Base-by-base conservation (phyloP, 2,888 invertebrate species). In the Lithophane socia region DNA sequence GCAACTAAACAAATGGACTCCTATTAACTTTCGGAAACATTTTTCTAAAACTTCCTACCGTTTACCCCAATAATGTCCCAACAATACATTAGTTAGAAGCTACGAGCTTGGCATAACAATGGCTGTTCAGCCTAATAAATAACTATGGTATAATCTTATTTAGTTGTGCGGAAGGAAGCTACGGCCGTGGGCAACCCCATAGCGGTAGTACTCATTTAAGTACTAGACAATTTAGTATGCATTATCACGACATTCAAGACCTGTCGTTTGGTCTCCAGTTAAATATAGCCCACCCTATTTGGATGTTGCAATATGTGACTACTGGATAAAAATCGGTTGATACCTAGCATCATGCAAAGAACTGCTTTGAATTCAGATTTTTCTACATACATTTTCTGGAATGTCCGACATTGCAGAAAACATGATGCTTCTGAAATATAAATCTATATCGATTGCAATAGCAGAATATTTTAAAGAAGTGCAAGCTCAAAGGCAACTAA, bases 131-230 rank as follows among this genome's bases (percentile, higher is more conserved):
- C 76, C 75, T 74, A 79, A 85, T 87, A 75, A 72, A 78, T 80
- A 52, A 64, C 65, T 65, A 78, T 66, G 73, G 58, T 74, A 64
- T 68, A 78, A 80, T 86, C 84, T 71, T 80, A 79, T 80, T 84
- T 82, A 82, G 82, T 78, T 66, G 54, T 65, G 71, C 73, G 82
- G 82, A 81, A 84, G 86, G 86, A 80, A 77, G 77, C 70, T 24
- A 64, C 68, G 79, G 56, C 79, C 80, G n/a, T 84, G 82, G 78
- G 58, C 18, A 60, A 73, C 71, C 73, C 85, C 73, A 47, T 73
- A 74, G 47, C 71, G 68, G 73, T 52, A 61, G 86, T 68, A 66
- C 61, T 58, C 24, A 64, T 70, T 70, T 42, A 54, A 77, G 64
- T 61, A 56, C 47, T 75, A 83, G 70, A 80, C 64, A 75, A 78